Evolutionary conservation across 2,888 invertebrate species (phyloP).

Genomic region (Adelphocoris suturalis): DNA sequence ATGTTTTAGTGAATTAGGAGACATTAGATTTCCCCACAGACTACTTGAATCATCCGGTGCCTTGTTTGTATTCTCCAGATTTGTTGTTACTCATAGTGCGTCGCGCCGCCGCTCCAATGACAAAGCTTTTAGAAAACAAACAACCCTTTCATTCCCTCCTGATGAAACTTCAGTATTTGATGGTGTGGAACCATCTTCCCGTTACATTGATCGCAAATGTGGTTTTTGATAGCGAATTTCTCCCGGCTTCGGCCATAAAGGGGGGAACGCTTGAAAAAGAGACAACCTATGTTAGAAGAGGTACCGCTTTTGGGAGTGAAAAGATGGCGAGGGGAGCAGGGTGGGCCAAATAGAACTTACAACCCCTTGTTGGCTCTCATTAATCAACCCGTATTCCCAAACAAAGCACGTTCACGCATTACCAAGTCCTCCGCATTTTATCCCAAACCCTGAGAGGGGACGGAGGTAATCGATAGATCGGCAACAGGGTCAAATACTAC

Average conservation of each 20-base stretch:
- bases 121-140: not conserved
- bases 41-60: not conserved
- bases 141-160: not conserved
- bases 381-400: slow-evolving; percentile 64
- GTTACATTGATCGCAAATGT: slow-evolving; percentile 16
- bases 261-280: not conserved
- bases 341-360: slow-evolving; percentile 43
- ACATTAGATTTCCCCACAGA: not conserved
- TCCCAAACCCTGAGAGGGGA: not conserved
- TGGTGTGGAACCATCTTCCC: not conserved
- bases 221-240: slow-evolving; percentile 7
- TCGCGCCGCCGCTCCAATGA: not conserved
- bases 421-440: slow-evolving; percentile 62
- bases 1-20: no score
- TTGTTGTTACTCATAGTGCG: not conserved
- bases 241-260: not conserved
- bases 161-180: not conserved
- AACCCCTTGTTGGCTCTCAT: slow-evolving; percentile 65
- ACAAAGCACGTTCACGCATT: slow-evolving; percentile 67
- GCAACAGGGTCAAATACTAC: slow-evolving; percentile 57
- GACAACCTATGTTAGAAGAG: not conserved
- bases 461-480: slow-evolving; percentile 58
- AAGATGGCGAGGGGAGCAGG: not conserved
- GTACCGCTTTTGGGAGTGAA: not conserved
- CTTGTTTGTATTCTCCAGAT: not conserved